Conservation (phyloP, 2,888 invertebrate genomes). For the Monopis laevigella region DNA sequence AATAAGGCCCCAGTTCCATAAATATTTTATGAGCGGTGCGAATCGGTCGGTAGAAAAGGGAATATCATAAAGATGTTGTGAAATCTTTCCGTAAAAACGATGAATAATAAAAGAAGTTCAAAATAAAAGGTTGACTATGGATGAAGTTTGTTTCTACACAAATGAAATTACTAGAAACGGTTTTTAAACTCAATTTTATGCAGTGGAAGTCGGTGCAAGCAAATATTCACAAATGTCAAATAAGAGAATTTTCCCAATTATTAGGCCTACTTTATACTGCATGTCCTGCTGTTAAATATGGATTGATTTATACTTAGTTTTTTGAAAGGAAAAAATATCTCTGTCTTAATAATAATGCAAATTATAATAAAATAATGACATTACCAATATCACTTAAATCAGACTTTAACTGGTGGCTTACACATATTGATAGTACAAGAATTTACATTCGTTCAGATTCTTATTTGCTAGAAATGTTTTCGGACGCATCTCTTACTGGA, state of each 20-base stretch:
- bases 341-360: not conserved
- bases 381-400: not conserved
- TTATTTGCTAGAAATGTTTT: constrained; percentile 16
- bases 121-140: no score
- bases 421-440: not conserved
- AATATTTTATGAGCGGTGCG: no score
- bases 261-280: not conserved
- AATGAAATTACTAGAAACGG: not conserved
- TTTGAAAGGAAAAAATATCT: constrained; percentile 5
- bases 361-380: not conserved
- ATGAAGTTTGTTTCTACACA: constrained; percentile 1
- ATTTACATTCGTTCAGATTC: not conserved
- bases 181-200: not conserved
- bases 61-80: constrained; percentile 9
- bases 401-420: constrained; percentile 8
- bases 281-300: constrained; percentile 3
- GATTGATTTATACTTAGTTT: not conserved
- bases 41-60: no score
- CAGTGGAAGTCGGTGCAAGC: not conserved
- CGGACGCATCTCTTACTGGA: constrained; percentile 16
- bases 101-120: no score
- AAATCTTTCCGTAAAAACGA: no score
- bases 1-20: no score
- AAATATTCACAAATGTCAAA: not conserved
- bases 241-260: constrained; percentile 3